These are phyloP conservation scores for Zoanthus solanderi DNA, from an alignment of 92 coral and sea anemone genomes.

Conservation along the genomic window DNA sequence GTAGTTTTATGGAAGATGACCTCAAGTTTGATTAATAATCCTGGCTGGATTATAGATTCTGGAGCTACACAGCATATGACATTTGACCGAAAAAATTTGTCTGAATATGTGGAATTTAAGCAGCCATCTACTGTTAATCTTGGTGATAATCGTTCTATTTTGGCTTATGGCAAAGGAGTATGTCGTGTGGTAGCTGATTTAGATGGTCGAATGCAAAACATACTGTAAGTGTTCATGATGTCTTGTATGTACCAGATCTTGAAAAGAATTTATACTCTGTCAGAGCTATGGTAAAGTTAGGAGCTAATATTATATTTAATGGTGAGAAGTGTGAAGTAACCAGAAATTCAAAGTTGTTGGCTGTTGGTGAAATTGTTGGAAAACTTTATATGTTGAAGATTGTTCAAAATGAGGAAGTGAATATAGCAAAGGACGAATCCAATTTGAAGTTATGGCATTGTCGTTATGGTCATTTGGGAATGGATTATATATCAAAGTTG, in stretches of 20 bases:
- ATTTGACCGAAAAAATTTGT: neutral
- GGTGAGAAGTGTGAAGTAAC: conserved; percentile 39
- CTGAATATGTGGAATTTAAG: neutral
- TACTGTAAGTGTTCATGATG: conserved; percentile 36
- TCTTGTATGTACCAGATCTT: conserved; percentile 59
- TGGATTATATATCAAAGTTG: conserved; percentile 40
- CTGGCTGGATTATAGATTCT: neutral
- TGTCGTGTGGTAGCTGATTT: conserved; percentile 1
- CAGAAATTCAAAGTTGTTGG: conserved; percentile 49
- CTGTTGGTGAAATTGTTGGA: conserved; percentile 40
- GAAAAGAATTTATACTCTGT: conserved; percentile 49
- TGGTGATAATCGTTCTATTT: neutral
- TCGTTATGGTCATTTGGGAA: conserved; percentile 52
- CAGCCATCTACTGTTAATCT: neutral
- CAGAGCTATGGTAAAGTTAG: conserved; percentile 46
- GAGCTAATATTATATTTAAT: conserved; percentile 40
- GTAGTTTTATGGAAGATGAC: too few species aligned
- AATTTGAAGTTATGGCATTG: conserved; percentile 48
- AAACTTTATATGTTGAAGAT: conserved; percentile 49
- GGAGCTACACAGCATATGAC: neutral
- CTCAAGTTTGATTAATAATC: neutral
- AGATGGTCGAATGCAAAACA: neutral
- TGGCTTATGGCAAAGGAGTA: neutral
- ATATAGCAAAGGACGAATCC: conserved; percentile 45
- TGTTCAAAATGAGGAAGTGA: conserved; percentile 14